Evolutionary conservation across 2,113 vertebrate genomes (phyloP).

Genomic region (Petrocephalus microphthalmus): DNA sequence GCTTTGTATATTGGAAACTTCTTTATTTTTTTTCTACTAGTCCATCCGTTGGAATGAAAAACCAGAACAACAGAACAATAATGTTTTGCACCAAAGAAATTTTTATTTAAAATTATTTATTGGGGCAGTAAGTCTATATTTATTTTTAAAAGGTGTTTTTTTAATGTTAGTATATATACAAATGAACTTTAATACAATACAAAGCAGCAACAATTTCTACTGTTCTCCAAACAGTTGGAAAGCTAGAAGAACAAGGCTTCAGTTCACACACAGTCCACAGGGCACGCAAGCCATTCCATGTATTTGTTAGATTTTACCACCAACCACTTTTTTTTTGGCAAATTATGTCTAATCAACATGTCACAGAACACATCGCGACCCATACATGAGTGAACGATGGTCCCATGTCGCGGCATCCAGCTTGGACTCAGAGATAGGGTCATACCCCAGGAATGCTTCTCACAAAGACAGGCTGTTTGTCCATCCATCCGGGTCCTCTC

Average conservation of each 20-base stretch:
- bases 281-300: neutral
- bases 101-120: neutral
- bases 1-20: neutral
- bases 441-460: conserved; percentile 10
- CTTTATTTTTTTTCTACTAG: neutral
- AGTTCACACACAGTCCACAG: neutral
- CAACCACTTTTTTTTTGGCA: neutral
- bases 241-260: neutral
- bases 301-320: neutral
- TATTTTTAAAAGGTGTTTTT: neutral
- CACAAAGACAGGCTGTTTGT: conserved; percentile 16
- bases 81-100: neutral
- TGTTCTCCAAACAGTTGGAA: neutral
- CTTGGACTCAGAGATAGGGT: neutral
- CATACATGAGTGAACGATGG: neutral
- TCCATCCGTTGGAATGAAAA: neutral
- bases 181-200: neutral
- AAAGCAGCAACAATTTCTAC: neutral
- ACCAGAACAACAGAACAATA: neutral
- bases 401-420: neutral
- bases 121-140: neutral
- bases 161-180: neutral
- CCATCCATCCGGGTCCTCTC: neutral
- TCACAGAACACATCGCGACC: neutral
- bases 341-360: neutral